Conservation (phyloP, 2,113 vertebrate species). For the Cyrtonyx montezumae region DNA sequence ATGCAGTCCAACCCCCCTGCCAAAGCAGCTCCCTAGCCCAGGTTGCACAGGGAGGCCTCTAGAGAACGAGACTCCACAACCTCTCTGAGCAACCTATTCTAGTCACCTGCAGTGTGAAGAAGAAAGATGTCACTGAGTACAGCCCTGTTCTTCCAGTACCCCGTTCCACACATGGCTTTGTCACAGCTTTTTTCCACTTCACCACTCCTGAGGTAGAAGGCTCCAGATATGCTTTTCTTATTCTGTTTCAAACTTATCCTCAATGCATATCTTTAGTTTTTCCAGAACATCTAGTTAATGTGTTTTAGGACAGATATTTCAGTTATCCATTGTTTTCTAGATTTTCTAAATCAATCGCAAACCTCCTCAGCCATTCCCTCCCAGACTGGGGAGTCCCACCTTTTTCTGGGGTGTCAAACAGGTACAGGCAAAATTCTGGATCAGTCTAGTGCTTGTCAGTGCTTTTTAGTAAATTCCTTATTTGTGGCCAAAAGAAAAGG, state of each 20-base stretch:
- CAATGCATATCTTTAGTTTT: neutral
- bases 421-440: neutral
- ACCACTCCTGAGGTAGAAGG: fast-evolving
- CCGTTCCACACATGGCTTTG: neutral
- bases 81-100: too few relatives aligned
- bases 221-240: neutral
- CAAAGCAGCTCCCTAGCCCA: too few relatives aligned
- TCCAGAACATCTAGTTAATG: neutral
- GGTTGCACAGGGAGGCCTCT: too few relatives aligned
- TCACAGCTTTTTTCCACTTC: neutral
- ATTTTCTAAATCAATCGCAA: neutral
- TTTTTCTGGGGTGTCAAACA: neutral
- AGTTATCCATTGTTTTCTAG: neutral
- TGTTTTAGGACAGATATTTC: neutral
- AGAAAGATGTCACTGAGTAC: neutral
- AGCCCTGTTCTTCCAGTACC: neutral
- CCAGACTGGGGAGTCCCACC: neutral
- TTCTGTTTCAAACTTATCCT: neutral
- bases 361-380: neutral
- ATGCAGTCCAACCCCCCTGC: too few relatives aligned
- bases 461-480: neutral
- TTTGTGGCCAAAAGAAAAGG: neutral
- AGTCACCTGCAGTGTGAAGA: too few relatives aligned
- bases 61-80: too few relatives aligned
- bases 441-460: neutral